Conservation (phyloP, 2,888 invertebrate species). For the Thymelicus acteon region DNA sequence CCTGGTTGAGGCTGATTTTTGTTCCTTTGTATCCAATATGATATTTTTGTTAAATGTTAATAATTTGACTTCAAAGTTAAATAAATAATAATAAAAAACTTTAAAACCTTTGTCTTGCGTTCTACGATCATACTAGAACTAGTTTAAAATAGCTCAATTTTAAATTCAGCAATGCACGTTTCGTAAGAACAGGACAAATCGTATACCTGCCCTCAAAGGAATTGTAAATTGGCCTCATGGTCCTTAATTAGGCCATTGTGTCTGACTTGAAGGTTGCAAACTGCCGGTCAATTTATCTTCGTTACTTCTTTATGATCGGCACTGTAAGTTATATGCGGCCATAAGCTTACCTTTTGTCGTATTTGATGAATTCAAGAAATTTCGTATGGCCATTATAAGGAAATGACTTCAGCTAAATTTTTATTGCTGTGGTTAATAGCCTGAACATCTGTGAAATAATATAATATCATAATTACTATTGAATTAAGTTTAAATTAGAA, state of each 20-base stretch:
- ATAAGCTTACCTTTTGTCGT: not conserved
- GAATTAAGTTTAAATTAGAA: not conserved
- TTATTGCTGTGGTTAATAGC: not conserved
- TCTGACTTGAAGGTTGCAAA: conserved; percentile 17
- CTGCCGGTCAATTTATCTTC: conserved; percentile 30
- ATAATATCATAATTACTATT: not conserved
- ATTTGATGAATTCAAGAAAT: conserved; percentile 4
- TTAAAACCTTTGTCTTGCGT: too few species aligned
- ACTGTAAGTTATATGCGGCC: conserved; percentile 1
- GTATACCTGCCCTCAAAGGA: conserved; percentile 8
- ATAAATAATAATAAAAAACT: too few species aligned
- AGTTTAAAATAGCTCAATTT: not conserved
- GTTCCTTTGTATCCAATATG: too few species aligned
- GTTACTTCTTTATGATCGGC: conserved; percentile 27
- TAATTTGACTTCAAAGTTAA: too few species aligned
- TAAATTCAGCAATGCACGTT: not conserved
- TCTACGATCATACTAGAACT: not conserved
- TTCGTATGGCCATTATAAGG: not conserved
- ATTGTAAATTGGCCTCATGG: conserved; percentile 24
- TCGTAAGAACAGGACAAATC: not conserved
- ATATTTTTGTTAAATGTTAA: too few species aligned
- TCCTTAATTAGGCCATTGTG: conserved; percentile 34
- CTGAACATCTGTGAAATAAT: not conserved
- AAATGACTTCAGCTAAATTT: not conserved
- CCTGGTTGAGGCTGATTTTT: too few species aligned